Evolutionary conservation across 2,888 invertebrate species (phyloP).

Genomic region (Spicauda simplicius): DNA sequence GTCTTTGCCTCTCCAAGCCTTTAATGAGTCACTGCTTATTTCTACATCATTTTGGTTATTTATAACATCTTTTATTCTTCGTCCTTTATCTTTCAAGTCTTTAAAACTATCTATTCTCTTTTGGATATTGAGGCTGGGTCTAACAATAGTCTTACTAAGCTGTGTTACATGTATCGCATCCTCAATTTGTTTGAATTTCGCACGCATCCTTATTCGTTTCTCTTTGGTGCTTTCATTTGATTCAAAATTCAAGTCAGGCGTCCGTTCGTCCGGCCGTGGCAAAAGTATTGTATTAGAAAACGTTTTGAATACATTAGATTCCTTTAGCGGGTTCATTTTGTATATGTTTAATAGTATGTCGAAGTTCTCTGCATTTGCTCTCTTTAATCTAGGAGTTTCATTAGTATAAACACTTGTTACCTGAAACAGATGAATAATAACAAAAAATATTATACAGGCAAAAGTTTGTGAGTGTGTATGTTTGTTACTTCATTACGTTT

Average conservation of each 20-base stretch:
- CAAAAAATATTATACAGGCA: too few relatives aligned
- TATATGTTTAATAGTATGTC: slow-evolving; percentile 63
- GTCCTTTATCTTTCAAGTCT: background rate
- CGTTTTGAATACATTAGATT: slow-evolving; percentile 60
- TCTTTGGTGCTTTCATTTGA: slow-evolving; percentile 58
- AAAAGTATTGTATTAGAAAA: slow-evolving; percentile 60
- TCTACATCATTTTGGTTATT: too few relatives aligned
- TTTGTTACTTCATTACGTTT: too few relatives aligned
- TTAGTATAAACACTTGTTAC: background rate
- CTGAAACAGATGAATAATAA: slow-evolving; percentile 2
- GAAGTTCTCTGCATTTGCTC: slow-evolving; percentile 56
- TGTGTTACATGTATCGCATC: slow-evolving; percentile 49
- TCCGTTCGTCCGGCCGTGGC: slow-evolving; percentile 47
- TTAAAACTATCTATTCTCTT: slow-evolving; percentile 49
- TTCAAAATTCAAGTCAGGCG: slow-evolving; percentile 54
- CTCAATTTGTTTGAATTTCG: slow-evolving; percentile 54
- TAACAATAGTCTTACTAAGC: slow-evolving; percentile 31
- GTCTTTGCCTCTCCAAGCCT: too few relatives aligned
- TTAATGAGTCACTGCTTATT: background rate
- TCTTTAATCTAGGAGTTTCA: slow-evolving; percentile 41
- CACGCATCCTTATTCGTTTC: slow-evolving; percentile 46
- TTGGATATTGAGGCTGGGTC: slow-evolving; percentile 41
- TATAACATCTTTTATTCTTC: background rate
- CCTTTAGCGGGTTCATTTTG: slow-evolving; percentile 67
- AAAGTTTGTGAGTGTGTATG: too few relatives aligned